Percentiles rank a stretch among this genome's conserved stretches.
phyloP scores from a whole-genome alignment of 2,113 vertebrate species.

The Sterna hirundo region DNA sequence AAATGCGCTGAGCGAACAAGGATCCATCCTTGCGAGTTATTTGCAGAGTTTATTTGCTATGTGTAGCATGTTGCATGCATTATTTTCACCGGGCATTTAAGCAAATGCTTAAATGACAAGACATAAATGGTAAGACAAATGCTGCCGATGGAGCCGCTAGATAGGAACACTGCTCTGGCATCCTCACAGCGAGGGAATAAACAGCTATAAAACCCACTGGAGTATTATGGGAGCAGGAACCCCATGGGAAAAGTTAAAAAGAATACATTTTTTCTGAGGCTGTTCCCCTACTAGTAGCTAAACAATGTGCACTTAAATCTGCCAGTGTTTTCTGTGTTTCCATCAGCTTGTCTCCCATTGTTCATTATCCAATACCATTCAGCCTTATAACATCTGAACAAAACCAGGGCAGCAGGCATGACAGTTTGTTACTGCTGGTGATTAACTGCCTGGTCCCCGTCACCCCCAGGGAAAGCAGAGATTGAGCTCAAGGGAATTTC shows the following conservation, averaged over 20 bases:
- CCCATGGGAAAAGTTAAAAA: conserved; percentile 19
- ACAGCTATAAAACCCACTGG: neutral
- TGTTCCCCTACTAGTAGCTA: neutral
- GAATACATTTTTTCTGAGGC: neutral
- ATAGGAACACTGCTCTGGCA: neutral
- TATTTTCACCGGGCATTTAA: neutral
- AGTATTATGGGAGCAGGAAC: neutral
- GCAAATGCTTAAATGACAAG: neutral
- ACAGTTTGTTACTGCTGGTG: conserved; percentile 11
- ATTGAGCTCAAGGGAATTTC: conserved; percentile 32
- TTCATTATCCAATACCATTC: conserved; percentile 57
- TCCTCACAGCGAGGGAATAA: neutral
- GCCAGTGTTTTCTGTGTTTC: conserved; percentile 39
- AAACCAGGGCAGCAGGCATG: conserved; percentile 30
- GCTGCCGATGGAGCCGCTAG: neutral
- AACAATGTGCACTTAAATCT: conserved; percentile 65
- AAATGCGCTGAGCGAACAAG: neutral
- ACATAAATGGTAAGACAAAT: neutral
- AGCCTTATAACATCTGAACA: conserved; percentile 60
- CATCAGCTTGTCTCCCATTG: conserved; percentile 58
- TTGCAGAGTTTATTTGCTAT: neutral
- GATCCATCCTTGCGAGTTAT: neutral
- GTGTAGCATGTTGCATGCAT: neutral
- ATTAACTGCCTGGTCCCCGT: conserved; percentile 28
- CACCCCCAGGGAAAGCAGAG: conserved; percentile 18